A percentile compares a stretch with the other conserved stretches of the same genome.
Conservation (phyloP, 2,113 vertebrate species). For the Todiramphus saurophagus region DNA sequence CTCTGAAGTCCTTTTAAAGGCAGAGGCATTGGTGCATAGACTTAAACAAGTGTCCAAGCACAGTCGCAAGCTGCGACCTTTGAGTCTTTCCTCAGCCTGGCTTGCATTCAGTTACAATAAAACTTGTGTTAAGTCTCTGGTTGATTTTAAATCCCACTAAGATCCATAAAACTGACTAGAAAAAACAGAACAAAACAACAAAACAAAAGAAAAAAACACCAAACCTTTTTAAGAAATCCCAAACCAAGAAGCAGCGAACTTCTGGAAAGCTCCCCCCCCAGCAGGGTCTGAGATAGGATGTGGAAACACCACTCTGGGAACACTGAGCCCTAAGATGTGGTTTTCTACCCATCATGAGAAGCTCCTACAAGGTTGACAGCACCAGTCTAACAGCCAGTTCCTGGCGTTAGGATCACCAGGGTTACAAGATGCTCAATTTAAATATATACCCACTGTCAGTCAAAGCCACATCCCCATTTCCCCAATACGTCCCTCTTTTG, state of each 20-base stretch:
- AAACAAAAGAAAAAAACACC: neutral
- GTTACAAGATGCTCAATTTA: neutral
- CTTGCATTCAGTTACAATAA: neutral
- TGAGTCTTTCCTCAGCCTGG: neutral
- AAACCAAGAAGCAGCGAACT: neutral
- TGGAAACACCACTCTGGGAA: neutral
- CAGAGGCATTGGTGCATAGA: neutral
- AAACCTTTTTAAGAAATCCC: neutral
- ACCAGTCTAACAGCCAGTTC: neutral
- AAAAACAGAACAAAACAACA: neutral
- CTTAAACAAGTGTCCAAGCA: neutral
- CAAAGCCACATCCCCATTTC: neutral
- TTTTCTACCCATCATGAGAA: neutral
- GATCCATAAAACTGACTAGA: neutral
- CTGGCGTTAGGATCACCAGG: neutral
- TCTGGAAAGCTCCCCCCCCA: neutral
- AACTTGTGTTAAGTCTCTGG: neutral
- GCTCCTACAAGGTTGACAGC: neutral
- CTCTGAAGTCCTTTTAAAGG: neutral
- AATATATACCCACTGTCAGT: neutral
- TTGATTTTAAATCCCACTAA: neutral
- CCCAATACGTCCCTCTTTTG: neutral
- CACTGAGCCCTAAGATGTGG: neutral
- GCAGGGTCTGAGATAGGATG: neutral
- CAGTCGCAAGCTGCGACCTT: neutral